Evolutionary conservation across 2,888 invertebrate species (phyloP), one percentile per base, ranked within the genome.

Genomic region (Syrphus vitripennis): DNA sequence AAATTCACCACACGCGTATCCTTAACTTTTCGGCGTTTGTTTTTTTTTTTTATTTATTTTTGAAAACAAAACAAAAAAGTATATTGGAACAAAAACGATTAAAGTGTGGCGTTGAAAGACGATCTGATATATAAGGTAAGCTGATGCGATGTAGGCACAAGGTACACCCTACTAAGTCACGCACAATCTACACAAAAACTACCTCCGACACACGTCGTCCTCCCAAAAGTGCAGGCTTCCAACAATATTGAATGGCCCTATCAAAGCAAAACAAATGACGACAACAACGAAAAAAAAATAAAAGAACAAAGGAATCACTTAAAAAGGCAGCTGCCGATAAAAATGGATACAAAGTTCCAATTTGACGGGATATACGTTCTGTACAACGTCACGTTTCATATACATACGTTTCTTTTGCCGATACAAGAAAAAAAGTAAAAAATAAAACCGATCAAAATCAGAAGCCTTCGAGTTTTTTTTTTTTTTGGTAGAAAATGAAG

Each of bases 161-260:
- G 34, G n/a, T 50, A 67, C 50, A 37, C 48, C 69, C 72, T 42
- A 79, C 80, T 65, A 83, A 65, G 79, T 80, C 83, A 80, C 83
- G 80, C 83, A 80, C 83, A 63, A 63, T 31, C 70, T 42, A 45
- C 53, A n/a, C n/a, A n/a, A n/a, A n/a, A 67, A n/a, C 31, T 53
- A 55, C 45, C 78, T 42, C 59, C 74, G 69, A 63, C 79, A 70
- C 69, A 79, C 74, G 83, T 79, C 74, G 83, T 79, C 79, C 34
- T 61, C 12, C 45, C 16, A 34, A 61, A 67, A 55, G 55, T 53
- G 76, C 63, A 70, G 40, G 50, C 48, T 24, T 21, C 59, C 24
- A 24, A 14, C 21, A 34, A 50, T 50, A 50, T 63, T 21, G 59
- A 59, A 67, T 50, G n/a, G 24, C 24, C 24, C 34, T 16, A 50